These are phyloP conservation scores for Lepus europaeus DNA, from an alignment of 2,113 vertebrate genomes.

Conservation along the genomic window DNA sequence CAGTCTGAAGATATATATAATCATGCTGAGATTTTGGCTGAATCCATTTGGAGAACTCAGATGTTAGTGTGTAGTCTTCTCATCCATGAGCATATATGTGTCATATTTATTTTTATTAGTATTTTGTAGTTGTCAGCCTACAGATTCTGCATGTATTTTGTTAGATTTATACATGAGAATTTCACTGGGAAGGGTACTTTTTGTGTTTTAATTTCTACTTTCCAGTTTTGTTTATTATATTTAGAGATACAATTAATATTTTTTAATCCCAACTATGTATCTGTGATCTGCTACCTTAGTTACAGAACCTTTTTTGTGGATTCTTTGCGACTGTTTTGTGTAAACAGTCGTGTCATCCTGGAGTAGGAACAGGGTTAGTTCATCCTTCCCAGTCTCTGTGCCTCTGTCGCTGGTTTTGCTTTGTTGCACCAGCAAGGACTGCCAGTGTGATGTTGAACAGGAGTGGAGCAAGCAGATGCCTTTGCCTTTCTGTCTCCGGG, in stretches of 20 bases:
- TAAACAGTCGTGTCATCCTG: neutral
- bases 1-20: neutral
- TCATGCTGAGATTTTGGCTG: neutral
- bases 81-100: neutral
- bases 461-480: neutral
- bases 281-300: neutral
- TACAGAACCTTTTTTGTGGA: neutral
- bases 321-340: neutral
- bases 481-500: neutral
- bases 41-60: neutral
- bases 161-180: neutral
- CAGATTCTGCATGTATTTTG: neutral
- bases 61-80: neutral
- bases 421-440: too few relatives aligned
- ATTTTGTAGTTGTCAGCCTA: neutral
- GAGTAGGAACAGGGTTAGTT: neutral
- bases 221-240: neutral
- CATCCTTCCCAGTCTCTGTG: neutral
- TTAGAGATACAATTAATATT: neutral
- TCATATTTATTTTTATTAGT: neutral
- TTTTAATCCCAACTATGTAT: neutral
- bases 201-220: constrained; percentile 4
- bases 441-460: neutral
- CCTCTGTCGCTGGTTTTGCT: neutral
- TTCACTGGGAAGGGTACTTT: neutral